phyloP scores from a whole-genome alignment of 1,140 invertebrate genomes.

The Diorhabda carinulata region DNA sequence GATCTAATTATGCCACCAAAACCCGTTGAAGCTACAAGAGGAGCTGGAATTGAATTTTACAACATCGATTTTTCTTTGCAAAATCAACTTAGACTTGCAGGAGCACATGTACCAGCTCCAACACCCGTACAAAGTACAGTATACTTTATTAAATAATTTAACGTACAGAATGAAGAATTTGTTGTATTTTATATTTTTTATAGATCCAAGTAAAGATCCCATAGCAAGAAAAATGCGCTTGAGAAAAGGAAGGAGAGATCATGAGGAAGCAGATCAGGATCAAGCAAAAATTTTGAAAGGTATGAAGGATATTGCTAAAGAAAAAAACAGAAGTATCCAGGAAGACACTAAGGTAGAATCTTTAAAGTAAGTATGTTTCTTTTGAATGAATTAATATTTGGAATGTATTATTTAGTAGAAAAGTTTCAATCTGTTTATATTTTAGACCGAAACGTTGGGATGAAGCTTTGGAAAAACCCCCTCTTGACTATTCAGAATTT shows the following conservation, averaged over 20 bases:
- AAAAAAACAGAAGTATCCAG: slow-evolving; percentile 67
- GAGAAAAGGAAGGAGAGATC: slow-evolving; percentile 65
- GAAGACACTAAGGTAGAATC: slow-evolving; percentile 63
- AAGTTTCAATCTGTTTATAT: background rate
- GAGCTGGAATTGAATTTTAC: slow-evolving; percentile 90
- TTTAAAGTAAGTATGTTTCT: slow-evolving; percentile 54
- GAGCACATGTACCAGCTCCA: slow-evolving; percentile 76
- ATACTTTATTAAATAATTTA: slow-evolving; percentile 6
- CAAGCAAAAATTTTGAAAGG: slow-evolving; percentile 94
- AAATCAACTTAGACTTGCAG: slow-evolving; percentile 88
- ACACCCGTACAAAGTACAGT: slow-evolving; percentile 58
- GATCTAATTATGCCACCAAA: slow-evolving; percentile 98
- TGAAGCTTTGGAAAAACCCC: slow-evolving; percentile 90
- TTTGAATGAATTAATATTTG: background rate
- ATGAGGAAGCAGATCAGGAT: slow-evolving; percentile 83
- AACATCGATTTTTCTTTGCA: slow-evolving; percentile 99
- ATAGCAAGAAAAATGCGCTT: slow-evolving; percentile 89
- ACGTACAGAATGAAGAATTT: background rate
- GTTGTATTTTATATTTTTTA: slow-evolving; percentile 31
- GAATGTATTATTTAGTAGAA: background rate
- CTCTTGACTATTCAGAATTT: slow-evolving; percentile 97
- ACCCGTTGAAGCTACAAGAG: slow-evolving; percentile 70
- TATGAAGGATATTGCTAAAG: slow-evolving; percentile 96
- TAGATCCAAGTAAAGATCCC: slow-evolving; percentile 69
- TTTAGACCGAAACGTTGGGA: slow-evolving; percentile 84